Conservation (phyloP, 2,888 invertebrate genomes). For the Leptarthrus brevirostris region DNA sequence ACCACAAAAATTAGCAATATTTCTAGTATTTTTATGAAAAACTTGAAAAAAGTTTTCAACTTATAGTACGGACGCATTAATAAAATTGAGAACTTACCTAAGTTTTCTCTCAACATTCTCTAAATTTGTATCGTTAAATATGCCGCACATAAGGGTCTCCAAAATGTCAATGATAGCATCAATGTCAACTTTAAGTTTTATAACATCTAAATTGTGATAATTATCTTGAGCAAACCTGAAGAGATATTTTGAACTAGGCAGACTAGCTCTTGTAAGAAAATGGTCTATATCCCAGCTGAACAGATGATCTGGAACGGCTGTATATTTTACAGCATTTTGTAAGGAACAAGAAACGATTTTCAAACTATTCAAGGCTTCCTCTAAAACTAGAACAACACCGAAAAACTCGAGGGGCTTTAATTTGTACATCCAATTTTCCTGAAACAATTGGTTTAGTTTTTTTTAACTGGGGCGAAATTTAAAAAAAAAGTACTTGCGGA, state of each 20-base stretch:
- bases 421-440: not conserved
- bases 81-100: no score
- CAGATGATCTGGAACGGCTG: conserved; percentile 15
- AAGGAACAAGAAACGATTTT: not conserved
- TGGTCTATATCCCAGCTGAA: conserved; percentile 46
- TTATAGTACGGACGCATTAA: no score
- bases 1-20: no score
- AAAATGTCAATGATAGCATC: not conserved
- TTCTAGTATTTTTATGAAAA: no score
- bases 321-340: not conserved
- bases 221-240: not conserved
- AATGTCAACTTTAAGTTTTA: not conserved
- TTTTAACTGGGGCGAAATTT: no score
- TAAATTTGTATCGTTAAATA: not conserved
- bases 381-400: not conserved
- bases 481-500: no score
- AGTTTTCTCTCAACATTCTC: not conserved
- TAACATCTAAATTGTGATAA: not conserved
- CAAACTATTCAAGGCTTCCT: not conserved
- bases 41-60: no score
- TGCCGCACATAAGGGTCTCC: not conserved
- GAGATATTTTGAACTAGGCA: not conserved
- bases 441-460: no score
- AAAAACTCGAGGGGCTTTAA: not conserved
- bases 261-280: conserved; percentile 14